A percentile compares a stretch with the other conserved stretches of the same genome.
phyloP scores from a whole-genome alignment of 2,797 vertebrate genomes.

The Chaetophractus vellerosus region DNA sequence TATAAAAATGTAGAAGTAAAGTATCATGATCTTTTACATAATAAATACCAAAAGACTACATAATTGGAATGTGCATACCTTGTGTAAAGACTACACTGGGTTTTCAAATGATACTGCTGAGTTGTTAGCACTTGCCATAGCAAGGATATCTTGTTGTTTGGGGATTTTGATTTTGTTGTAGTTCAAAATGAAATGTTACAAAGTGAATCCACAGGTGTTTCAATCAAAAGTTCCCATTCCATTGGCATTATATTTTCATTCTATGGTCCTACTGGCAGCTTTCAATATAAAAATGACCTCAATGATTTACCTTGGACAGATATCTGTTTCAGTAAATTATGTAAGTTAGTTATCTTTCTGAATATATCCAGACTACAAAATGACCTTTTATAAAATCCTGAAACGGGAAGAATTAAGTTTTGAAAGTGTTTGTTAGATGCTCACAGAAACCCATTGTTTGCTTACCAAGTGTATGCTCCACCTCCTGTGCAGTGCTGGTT shows the following conservation, averaged over 20 bases:
- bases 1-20: not conserved
- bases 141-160: not conserved
- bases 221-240: constrained; percentile 28
- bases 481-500: not conserved
- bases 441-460: not conserved
- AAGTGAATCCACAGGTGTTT: constrained; percentile 2
- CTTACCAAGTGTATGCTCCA: not conserved
- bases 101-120: not conserved
- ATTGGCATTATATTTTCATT: not conserved
- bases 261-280: not conserved
- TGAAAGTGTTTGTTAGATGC: constrained; percentile 10
- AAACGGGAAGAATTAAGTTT: not conserved
- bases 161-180: not conserved
- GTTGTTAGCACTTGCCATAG: not conserved
- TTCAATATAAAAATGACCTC: constrained; percentile 38
- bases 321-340: constrained; percentile 11
- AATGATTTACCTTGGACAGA: not conserved
- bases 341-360: constrained; percentile 26
- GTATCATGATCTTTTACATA: not conserved
- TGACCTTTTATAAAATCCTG: constrained; percentile 2
- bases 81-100: not conserved
- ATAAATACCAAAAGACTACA: not conserved
- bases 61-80: not conserved
- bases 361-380: not conserved
- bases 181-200: constrained; percentile 40